Percentiles rank a stretch among this genome's conserved stretches.
phyloP scores from a whole-genome alignment of 2,888 invertebrate species.

The Icerya purchasi region DNA sequence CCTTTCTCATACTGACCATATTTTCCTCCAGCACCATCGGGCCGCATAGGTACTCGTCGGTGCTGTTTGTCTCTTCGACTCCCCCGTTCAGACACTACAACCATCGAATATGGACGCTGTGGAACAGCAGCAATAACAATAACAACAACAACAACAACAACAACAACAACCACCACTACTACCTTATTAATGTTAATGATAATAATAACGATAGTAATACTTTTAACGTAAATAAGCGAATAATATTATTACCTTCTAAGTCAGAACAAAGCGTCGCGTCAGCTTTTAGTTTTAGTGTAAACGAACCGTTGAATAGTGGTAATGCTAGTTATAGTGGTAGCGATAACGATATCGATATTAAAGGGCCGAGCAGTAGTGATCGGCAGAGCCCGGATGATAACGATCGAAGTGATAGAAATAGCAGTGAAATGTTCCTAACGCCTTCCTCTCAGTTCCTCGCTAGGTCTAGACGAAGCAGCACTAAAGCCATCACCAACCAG shows the following conservation, averaged over 20 bases:
- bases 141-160: neutral
- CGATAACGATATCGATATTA: neutral
- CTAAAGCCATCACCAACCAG: neutral
- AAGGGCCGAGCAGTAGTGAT: neutral
- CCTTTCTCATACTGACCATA: conserved; percentile 8
- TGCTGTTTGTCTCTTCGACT: conserved; percentile 4
- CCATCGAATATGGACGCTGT: neutral
- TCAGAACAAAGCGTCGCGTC: too few relatives aligned
- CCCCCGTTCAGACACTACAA: conserved; percentile 8
- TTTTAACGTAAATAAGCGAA: too few relatives aligned
- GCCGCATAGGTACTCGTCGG: conserved; percentile 7
- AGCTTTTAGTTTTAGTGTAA: too few relatives aligned
- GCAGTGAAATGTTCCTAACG: conserved; percentile 11
- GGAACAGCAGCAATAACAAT: neutral
- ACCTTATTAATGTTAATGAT: conserved; percentile 2
- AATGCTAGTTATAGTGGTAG: neutral
- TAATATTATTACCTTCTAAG: too few relatives aligned
- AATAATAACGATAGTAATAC: conserved; percentile 3
- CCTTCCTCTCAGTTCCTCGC: neutral
- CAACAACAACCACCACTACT: neutral
- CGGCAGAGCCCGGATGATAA: too few relatives aligned
- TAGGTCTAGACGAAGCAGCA: neutral
- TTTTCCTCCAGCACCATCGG: conserved; percentile 9
- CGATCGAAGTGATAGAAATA: too few relatives aligned
- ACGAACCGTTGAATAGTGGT: too few relatives aligned